Percentiles rank a stretch among this genome's conserved stretches.
Conservation (phyloP, 2,113 vertebrate genomes). For the Aphelocoma coerulescens region DNA sequence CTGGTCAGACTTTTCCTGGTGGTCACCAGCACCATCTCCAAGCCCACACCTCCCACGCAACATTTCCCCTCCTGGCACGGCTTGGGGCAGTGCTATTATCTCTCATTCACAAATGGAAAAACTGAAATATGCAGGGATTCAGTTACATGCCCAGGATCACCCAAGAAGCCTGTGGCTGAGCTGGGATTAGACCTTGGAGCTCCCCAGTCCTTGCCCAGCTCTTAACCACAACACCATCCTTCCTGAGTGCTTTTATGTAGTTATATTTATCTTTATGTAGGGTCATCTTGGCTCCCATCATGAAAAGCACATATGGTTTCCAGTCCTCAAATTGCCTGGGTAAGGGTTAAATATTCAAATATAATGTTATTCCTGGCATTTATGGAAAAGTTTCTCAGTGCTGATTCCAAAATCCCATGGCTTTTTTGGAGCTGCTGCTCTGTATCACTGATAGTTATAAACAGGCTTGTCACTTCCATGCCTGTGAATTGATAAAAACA, state of each 20-base stretch:
- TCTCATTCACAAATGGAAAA: conserved; percentile 43
- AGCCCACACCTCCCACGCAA: conserved; percentile 36
- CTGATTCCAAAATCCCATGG: conserved; percentile 44
- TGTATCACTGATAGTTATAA: conserved; percentile 39
- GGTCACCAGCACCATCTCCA: neutral
- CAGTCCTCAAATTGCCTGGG: conserved; percentile 60
- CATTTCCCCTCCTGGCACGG: neutral
- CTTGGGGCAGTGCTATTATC: conserved; percentile 5
- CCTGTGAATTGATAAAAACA: neutral
- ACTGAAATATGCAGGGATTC: conserved; percentile 9
- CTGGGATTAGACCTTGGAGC: conserved; percentile 47
- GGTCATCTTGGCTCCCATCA: conserved; percentile 57
- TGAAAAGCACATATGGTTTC: conserved; percentile 62
- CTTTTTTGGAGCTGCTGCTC: conserved; percentile 35
- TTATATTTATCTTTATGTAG: conserved; percentile 64
- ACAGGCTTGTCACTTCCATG: neutral
- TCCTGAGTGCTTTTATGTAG: conserved; percentile 52
- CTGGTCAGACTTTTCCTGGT: neutral
- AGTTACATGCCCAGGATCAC: conserved; percentile 61
- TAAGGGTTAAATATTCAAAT: conserved; percentile 69
- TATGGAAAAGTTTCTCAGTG: conserved; percentile 58
- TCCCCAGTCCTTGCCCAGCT: conserved; percentile 44
- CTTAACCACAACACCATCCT: conserved; percentile 56
- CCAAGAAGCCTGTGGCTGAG: conserved; percentile 60
- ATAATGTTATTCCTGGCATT: conserved; percentile 65